Percentiles rank a stretch among this genome's conserved stretches.
These are phyloP conservation scores for Actinernus sp. DNA, from an alignment of 92 coral and sea anemone genomes.

Conservation along the genomic window DNA sequence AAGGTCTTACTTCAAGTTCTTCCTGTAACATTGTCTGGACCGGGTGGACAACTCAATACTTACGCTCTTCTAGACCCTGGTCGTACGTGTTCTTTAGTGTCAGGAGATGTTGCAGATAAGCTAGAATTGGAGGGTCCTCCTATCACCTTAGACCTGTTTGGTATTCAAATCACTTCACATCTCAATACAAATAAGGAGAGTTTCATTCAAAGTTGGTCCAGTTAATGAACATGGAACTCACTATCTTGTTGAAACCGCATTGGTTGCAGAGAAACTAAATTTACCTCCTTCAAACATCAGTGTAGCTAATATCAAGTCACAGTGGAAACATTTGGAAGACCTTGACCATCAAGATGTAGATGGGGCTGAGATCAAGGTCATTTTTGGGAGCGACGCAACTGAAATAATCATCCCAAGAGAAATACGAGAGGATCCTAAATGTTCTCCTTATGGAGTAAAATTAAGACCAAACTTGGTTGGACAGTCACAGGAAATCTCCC, in stretches of 20 bases:
- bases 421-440: constrained; percentile 37
- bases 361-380: constrained; percentile 12
- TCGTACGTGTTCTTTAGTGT: constrained; percentile 36
- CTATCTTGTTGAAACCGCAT: constrained; percentile 18
- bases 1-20: constrained; percentile 30
- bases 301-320: constrained; percentile 1
- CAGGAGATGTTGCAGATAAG: background rate
- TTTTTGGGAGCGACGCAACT: constrained; percentile 26
- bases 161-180: constrained; percentile 22
- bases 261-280: constrained; percentile 35
- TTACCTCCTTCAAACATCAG: constrained; percentile 11
- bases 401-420: constrained; percentile 51
- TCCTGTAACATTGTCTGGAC: constrained; percentile 49
- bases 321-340: constrained; percentile 38
- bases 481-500: constrained; percentile 24
- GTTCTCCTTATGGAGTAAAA: constrained; percentile 39
- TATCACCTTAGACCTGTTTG: constrained; percentile 3
- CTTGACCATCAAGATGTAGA: constrained; percentile 21
- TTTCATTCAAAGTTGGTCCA: constrained; percentile 20
- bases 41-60: constrained; percentile 20
- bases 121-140: constrained; percentile 33
- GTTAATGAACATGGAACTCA: background rate
- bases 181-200: constrained; percentile 18
- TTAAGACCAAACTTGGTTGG: constrained; percentile 29
- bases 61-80: constrained; percentile 44